Evolutionary conservation across 2,113 vertebrate species (phyloP), one percentile per base, ranked within the genome.

Genomic region (Stictonetta naevosa): DNA sequence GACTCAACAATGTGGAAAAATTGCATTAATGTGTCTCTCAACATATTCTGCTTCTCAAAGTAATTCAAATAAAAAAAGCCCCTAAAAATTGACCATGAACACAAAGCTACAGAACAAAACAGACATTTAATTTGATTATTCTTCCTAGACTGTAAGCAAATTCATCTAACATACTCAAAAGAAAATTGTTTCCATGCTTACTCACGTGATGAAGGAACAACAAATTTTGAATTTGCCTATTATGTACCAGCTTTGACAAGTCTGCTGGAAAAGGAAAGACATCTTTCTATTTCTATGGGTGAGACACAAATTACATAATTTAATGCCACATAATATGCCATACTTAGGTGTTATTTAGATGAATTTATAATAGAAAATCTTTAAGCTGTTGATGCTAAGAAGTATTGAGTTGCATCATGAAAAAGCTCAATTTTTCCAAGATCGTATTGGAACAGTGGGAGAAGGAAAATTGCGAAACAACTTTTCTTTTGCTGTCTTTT

Each of bases 61-160:
- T 81, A 92, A 88, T 88, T 90, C 22, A 94, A 90, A 95, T 69
- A 64, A 46, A 48, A 77, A 67, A 29, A n/a, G 20, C 17, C 14
- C 16, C 80, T 95, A 94, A 78, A 86, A 94, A 89, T 83, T 95
- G 96, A 94, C 90, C 88, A 86, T 89, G 69, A 92, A 86, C 80
- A 93, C 90, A 84, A 74, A 94, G 76, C 92, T 95, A 86, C 34
- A 64, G 86, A 94, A 91, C 62, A 94, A 90, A 95, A 83, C 83
- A 86, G 88, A 93, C 83, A 87, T 90, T 95, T 91, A 48, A 71
- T 90, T 46, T 84, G 86, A 83, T 94, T 86, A 84, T 79, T 93
- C 44, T 92, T 92, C 77, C 93, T 88, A 78, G 90, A 48, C 8
- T 28, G 77, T 66, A 93, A 68, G 88, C 81, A 93, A 96, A 93